A percentile compares a stretch with the other conserved stretches of the same genome.
Conservation (phyloP, 2,797 vertebrate genomes). For the Eleutherodactylus coqui region DNA sequence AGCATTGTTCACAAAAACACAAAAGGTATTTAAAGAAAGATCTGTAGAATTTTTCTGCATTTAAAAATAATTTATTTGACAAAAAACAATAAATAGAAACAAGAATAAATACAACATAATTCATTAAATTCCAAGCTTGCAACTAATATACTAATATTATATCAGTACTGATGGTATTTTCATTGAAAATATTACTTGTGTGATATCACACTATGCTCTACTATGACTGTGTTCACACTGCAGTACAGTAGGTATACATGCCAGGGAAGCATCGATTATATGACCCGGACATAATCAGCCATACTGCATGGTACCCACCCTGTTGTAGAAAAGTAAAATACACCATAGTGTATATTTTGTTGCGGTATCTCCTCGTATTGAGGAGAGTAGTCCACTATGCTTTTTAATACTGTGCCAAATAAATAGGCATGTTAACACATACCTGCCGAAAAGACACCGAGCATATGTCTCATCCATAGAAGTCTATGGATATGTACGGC, state of each 20-base stretch:
- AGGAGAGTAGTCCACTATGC: too few relatives aligned
- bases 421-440: background rate
- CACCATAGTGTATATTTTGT: too few relatives aligned
- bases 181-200: slow-evolving; percentile 4
- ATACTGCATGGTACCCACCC: too few relatives aligned
- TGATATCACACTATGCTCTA: background rate
- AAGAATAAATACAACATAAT: slow-evolving; percentile 22
- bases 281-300: too few relatives aligned
- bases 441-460: background rate
- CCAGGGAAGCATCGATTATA: too few relatives aligned
- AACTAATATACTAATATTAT: background rate
- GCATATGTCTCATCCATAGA: background rate
- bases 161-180: background rate
- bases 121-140: background rate
- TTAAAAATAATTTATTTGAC: slow-evolving; percentile 12
- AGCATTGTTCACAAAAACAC: background rate
- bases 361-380: too few relatives aligned
- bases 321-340: too few relatives aligned
- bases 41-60: background rate
- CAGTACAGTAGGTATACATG: too few relatives aligned
- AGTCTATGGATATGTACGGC: background rate
- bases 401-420: too few relatives aligned
- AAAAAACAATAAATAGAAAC: background rate
- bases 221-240: background rate
- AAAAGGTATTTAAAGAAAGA: background rate